Base-by-base conservation (phyloP, 2,113 vertebrate species). In the Ammodytes dubius region DNA sequence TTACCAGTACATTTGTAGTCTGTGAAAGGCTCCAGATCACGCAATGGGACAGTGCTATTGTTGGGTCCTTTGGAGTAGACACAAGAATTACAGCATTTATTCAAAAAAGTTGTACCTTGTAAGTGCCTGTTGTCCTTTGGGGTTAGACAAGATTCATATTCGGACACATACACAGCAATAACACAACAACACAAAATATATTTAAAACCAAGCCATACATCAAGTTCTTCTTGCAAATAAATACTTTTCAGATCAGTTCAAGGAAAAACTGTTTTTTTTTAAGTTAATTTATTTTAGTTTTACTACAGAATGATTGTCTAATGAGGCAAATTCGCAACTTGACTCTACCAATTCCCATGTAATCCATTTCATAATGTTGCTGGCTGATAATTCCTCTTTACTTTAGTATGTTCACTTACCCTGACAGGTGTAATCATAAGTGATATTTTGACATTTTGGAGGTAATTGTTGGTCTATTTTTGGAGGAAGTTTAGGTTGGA, bases 1-100 rank as follows among this genome's bases (percentile, higher is more conserved):
- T 37, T 11, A 73, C 86, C 87, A 4, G 6, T 58, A 27, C 89
- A 93, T 19, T 0, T 65, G 86, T 91, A 91, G 1, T 60, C 0
- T 43, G 81, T 90, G 66, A 57, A 89, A 0, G 87, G 86, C 72
- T 93, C 63, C 81, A 91, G 45, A 0, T 83, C 12, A 2, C 64
- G 27, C 5, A 59, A 1, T 0, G 0, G 6, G 65, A 9, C 56
- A 8, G 3, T 0, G 0, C 19, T 0, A 2, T 2, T 17, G 6
- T 3, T 17, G 6, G 0, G 0, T 12, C 0, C 14, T 0, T 0
- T 0, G 88, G 61, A 63, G 39, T 72, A 81, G 53, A 89, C 47
- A 80, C n/a, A 60, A 63, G 27, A 12, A 11, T 1, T 9, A 45
- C 5, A n/a, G 4, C 15, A 14, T 54, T 65, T 74, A 27, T 35